Conservation (phyloP, 64 coral and sea anemone species). For the Montipora cactus region DNA sequence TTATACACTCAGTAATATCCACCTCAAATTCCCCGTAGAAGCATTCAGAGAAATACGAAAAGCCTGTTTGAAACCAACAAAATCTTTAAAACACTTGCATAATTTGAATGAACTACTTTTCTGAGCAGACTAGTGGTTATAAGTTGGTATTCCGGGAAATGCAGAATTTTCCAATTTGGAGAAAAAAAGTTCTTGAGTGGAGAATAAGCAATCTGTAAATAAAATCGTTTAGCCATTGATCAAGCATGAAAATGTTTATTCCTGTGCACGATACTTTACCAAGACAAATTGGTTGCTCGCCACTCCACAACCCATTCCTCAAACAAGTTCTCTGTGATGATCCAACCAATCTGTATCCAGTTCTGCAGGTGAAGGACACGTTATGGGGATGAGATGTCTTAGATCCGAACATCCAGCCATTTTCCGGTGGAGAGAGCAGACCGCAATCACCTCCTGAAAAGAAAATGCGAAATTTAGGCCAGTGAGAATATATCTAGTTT, state of each 20-base stretch:
- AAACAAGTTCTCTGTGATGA: constrained; percentile 43
- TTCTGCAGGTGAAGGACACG: constrained; percentile 43
- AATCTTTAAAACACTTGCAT: no score
- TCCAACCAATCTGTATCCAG: constrained; percentile 49
- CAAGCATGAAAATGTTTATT: neutral
- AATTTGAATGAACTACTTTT: no score
- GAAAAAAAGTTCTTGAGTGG: no score
- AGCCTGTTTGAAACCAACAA: no score
- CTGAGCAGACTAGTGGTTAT: no score
- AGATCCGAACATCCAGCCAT: constrained; percentile 54
- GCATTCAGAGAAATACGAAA: no score
- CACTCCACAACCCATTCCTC: constrained; percentile 73
- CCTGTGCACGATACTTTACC: constrained; percentile 4
- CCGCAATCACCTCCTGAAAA: constrained; percentile 64
- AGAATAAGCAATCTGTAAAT: no score
- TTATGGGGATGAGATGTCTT: constrained; percentile 52
- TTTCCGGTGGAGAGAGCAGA: constrained; percentile 7
- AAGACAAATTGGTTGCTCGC: constrained; percentile 48
- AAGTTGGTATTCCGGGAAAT: no score
- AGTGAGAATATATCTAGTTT: neutral
- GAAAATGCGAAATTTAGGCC: neutral
- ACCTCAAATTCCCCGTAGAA: no score
- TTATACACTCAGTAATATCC: no score
- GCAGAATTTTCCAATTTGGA: no score
- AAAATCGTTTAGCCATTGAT: neutral